Evolutionary conservation across 2,797 vertebrate genomes (phyloP), one percentile per base, ranked within the genome.

Genomic region (Morus bassanus): DNA sequence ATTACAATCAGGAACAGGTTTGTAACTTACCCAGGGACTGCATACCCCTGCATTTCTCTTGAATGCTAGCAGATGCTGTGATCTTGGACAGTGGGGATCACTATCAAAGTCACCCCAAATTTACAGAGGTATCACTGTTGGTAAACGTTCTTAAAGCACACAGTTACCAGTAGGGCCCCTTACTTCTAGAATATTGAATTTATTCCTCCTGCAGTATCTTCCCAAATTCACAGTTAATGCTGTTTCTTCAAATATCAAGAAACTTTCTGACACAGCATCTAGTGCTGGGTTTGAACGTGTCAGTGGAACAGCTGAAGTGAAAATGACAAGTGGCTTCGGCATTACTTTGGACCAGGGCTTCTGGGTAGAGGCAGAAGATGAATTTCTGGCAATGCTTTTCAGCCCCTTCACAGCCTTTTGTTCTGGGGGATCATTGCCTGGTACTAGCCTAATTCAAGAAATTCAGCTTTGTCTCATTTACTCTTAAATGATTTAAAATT

Each of bases 401-500:
- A 70, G 61, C 78, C 57, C 16, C 45, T 82, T 88, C 45, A 61
- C 61, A 93, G 72, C 48, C 56, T 39, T 95, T 88, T 69, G 48
- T 65, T 95, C 82, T 72, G 77, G 77, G 61, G 61, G 79, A 96
- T 88, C 88, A 73, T 11, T 67, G 86, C 43, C 83, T 85, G 90
- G 95, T 97, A 93, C 94, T 91, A 96, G 87, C 63, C 88, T 91
- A 92, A 93, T 89, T 85, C 72, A 79, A 84, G 61, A 87, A 93
- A 85, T 92, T 72, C 94, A 94, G 95, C 74, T 96, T 89, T 90
- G 94, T 96, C 96, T 97, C 96, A 95, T 96, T 97, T 96, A 91
- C 92, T 79, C 69, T 69, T 80, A 84, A 97, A 97, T 84, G 75
- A 93, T 95, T 93, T 92, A 84, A 77, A 93, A 97, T 94, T 85